Conservation (phyloP, 2,797 vertebrate genomes). For the Spea hammondii region DNA sequence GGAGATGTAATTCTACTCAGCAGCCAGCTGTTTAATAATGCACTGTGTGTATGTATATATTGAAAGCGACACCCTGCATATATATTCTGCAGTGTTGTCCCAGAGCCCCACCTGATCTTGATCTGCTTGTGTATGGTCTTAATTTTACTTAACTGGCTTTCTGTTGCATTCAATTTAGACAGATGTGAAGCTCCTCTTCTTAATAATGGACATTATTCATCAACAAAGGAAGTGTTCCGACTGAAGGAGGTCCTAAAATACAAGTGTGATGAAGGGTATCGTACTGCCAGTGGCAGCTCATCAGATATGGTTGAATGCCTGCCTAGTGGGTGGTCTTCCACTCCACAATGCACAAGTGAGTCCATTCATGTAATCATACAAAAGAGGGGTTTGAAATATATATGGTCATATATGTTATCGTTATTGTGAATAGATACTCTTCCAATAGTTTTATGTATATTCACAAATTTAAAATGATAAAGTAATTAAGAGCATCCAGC, state of each 20-base stretch:
- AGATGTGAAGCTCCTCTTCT: constrained; percentile 60
- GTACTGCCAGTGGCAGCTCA: constrained; percentile 50
- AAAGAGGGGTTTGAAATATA: not conserved
- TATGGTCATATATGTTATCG: too few species aligned
- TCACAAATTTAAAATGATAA: too few species aligned
- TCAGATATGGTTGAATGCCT: constrained; percentile 54
- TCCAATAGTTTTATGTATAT: too few species aligned
- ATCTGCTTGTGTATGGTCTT: too few species aligned
- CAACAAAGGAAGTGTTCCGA: constrained; percentile 47
- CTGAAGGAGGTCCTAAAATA: constrained; percentile 56
- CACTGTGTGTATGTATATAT: too few species aligned
- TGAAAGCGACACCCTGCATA: too few species aligned
- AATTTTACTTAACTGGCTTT: not conserved
- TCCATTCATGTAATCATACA: constrained; percentile 3
- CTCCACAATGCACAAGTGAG: constrained; percentile 66
- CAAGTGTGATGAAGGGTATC: constrained; percentile 59
- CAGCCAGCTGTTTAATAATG: too few species aligned
- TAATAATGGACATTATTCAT: constrained; percentile 60
- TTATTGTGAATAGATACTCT: too few species aligned
- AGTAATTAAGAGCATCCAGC: too few species aligned
- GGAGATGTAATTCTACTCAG: too few species aligned
- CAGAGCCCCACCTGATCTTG: too few species aligned
- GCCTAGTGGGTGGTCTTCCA: constrained; percentile 56
- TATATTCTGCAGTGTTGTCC: too few species aligned
- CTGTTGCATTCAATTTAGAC: constrained; percentile 55